Evolutionary conservation across 2,113 vertebrate species (phyloP), one percentile per base, ranked within the genome.

Genomic region (Todiramphus saurophagus): DNA sequence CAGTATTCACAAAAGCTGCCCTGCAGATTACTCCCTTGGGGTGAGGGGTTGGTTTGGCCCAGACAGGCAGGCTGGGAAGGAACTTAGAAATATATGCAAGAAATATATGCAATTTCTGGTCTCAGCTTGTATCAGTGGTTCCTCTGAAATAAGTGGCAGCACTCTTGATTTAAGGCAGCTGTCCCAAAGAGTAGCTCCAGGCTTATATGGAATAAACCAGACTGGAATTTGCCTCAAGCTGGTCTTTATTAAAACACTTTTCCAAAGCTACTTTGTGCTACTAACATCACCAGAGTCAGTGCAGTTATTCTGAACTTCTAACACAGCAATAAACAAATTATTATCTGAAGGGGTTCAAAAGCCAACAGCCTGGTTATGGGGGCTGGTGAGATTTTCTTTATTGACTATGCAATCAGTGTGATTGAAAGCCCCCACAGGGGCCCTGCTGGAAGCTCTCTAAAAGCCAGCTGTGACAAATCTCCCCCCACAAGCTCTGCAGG

Each of bases 281-380:
- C 51, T 92, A 31, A 39, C 18, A 31, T 55, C 0, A 0, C 59
- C 80, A 2, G 1, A 56, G 18, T 48, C 51, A 64, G 43, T 1
- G 6, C 39, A 51, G 46, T 51, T 83, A 25, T 39, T 84, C 46
- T 76, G 70, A 62, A 44, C 44, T 84, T 95, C 33, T 16, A 93
- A 35, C 13, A 35, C 19, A 64, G n/a, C 35, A 85, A 64, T 64
- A 62, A 87, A 75, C 30, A 91, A 60, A 63, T 69, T 82, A 83
- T 92, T 90, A 68, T 79, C 63, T 66, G 39, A 69, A 85, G 59
- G 44, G 53, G 41, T 85, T 94, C 92, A 80, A 94, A 92, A 95
- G 75, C 53, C 85, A 83, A 17, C 70, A 94, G 74, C 75, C 75
- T 86, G 59, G 24, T 66, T 96, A 90, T 33, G 67, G 37, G 50